Evolutionary conservation across 1,140 invertebrate genomes (phyloP), one percentile per base, ranked within the genome.

Genomic region (Meloidogyne chitwoodi): DNA sequence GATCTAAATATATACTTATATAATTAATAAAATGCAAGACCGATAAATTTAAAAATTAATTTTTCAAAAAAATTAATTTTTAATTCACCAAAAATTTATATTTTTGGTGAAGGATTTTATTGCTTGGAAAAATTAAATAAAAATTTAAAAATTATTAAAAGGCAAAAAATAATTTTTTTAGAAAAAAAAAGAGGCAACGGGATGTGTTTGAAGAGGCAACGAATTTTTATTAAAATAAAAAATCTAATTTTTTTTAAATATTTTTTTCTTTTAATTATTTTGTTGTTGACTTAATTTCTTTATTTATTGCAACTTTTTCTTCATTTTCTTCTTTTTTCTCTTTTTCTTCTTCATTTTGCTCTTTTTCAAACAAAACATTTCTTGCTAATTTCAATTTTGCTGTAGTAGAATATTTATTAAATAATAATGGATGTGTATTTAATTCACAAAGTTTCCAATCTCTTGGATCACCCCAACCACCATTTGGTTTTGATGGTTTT

Each of bases 401-500:
- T 24, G 70, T 22, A n/a, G n/a, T n/a, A n/a, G n/a, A n/a, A n/a
- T n/a, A n/a, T 56, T 27, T n/a, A 24, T 27, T 19, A 11, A 26
- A 0, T 11, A 10, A 31, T 38, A 26, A 16, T n/a, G 83, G 83
- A 56, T 68, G 48, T 0, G 83, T 81, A 31, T 83, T 88, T 16
- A 73, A 76, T n/a, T 74, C 64, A 80, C 92, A 92, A 48, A 92
- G 83, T 75, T 90, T 83, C 79, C 90, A 89, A 85, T 92, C 92
- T 66, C 92, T 87, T n/a, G 91, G 83, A 88, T 99, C 96, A n/a
- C 94, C 94, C 84, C 84, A 86, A 19, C 84, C 84, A 14, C 96
- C 96, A 87, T 98, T 98, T 26, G 94, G 94, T 88, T 96, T 97
- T 2, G 92, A 91, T 38, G 93, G 89, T 89, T 93, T 95, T 61